Evolutionary conservation across 2,888 invertebrate species (phyloP).

Genomic region (Sericinus montela): DNA sequence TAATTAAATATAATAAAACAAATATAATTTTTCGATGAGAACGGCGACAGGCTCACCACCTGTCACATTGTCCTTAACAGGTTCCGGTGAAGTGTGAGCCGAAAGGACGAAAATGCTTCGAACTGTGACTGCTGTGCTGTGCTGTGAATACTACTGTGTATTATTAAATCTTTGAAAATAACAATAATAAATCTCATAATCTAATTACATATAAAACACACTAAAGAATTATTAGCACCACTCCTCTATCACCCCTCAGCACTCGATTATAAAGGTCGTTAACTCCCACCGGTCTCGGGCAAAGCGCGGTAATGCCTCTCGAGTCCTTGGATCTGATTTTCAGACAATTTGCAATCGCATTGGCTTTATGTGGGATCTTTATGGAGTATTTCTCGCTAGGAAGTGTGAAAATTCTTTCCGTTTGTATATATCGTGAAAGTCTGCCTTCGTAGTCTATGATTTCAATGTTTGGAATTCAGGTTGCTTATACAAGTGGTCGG

Average conservation of each 20-base stretch:
- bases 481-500: slow-evolving; percentile 8
- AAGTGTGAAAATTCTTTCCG: slow-evolving; percentile 8
- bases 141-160: no score
- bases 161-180: no score
- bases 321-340: slow-evolving; percentile 22
- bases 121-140: no score
- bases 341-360: slow-evolving; percentile 23
- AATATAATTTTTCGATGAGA: no score
- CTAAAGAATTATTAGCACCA: slow-evolving; percentile 22
- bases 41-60: no score
- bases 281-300: slow-evolving; percentile 22
- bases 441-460: slow-evolving; percentile 2
- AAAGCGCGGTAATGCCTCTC: slow-evolving; percentile 25
- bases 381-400: background rate
- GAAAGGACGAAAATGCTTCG: no score
- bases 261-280: slow-evolving; percentile 25
- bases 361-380: slow-evolving; percentile 23
- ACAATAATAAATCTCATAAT: no score
- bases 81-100: no score
- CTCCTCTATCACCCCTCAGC: slow-evolving; percentile 23
- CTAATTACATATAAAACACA: slow-evolving; percentile 1
- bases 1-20: no score
- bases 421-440: slow-evolving; percentile 1
- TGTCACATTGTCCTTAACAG: no score
- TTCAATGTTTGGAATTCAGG: background rate